A percentile compares a stretch with the other conserved stretches of the same genome.
Conservation (phyloP, 2,888 invertebrate genomes). For the Stramonita haemastoma region DNA sequence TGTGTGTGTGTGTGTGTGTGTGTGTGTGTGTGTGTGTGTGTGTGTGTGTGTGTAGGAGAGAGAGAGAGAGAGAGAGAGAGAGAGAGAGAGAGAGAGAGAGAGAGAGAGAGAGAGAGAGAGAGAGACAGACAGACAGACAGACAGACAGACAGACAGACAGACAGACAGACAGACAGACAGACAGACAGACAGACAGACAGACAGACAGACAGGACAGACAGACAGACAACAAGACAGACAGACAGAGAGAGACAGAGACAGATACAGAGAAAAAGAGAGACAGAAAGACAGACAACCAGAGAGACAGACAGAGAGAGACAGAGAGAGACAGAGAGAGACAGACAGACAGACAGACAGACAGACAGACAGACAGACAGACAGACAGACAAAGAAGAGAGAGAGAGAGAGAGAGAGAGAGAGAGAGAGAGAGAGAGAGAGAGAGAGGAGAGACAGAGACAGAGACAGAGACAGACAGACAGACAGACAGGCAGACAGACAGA, state of each 20-base stretch:
- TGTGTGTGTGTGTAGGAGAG: neutral
- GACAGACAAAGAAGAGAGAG: neutral
- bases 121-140: neutral
- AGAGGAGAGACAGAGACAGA: slow-evolving; percentile 7
- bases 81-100: neutral
- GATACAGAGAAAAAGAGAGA: neutral
- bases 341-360: neutral
- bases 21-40: slow-evolving; percentile 3
- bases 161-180: no score
- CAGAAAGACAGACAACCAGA: neutral
- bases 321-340: no score
- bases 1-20: neutral
- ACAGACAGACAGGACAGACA: neutral
- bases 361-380: neutral
- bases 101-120: neutral
- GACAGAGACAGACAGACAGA: neutral
- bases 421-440: neutral
- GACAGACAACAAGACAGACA: neutral
- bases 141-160: no score
- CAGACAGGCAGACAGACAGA: neutral
- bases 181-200: no score
- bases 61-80: no score
- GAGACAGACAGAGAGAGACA: no score
- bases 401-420: slow-evolving; percentile 10
- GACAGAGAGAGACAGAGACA: slow-evolving; percentile 9